phyloP scores from a whole-genome alignment of 2,113 vertebrate species.

The Lagopus leucura region DNA sequence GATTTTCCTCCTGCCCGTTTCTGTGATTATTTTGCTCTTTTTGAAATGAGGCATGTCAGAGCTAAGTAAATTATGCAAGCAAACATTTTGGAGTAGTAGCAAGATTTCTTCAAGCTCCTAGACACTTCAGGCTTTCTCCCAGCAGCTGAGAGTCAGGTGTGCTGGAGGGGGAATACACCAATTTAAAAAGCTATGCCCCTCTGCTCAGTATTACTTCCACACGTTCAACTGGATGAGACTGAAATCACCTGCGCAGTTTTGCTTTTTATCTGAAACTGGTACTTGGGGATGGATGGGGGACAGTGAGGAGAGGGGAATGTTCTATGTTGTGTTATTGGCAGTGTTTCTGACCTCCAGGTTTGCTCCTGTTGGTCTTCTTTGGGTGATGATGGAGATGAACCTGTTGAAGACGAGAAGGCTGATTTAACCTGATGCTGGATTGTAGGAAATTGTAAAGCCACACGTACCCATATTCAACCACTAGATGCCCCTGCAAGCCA shows the following conservation, averaged over 20 bases:
- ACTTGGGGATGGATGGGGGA: background rate
- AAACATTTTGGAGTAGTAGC: background rate
- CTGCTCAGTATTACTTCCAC: background rate
- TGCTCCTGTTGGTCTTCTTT: accelerated
- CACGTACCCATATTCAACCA: background rate
- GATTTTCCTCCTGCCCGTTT: background rate
- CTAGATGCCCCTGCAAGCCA: slow-evolving; percentile 66
- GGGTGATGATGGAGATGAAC: background rate
- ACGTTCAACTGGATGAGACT: accelerated
- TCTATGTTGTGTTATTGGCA: background rate
- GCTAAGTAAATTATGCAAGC: background rate
- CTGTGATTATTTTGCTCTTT: background rate
- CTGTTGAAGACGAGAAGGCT: background rate
- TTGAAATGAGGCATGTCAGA: background rate
- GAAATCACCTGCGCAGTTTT: background rate
- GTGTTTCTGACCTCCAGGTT: background rate
- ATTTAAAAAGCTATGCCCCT: background rate
- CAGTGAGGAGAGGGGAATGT: accelerated
- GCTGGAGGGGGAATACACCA: accelerated
- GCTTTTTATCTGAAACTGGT: accelerated
- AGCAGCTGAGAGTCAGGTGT: background rate
- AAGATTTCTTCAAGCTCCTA: background rate
- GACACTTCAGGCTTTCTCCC: accelerated
- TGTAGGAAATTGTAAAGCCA: accelerated
- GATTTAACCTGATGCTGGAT: accelerated